Conservation (phyloP, 2,797 vertebrate species). For the Neoniphon sammara region DNA sequence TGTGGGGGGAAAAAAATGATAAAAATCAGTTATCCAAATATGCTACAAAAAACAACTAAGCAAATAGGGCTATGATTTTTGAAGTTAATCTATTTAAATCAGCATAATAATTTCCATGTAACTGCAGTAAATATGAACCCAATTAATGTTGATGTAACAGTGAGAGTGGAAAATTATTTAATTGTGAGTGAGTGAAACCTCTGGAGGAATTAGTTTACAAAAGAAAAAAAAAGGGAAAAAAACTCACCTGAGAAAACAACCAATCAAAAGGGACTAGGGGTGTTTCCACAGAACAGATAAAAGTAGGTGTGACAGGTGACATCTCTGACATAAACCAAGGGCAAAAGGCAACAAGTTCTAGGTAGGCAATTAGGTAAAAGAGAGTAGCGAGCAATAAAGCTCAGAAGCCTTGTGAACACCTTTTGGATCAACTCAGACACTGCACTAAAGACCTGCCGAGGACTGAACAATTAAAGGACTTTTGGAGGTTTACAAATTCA, state of each 20-base stretch:
- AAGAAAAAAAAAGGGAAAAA: slow-evolving; percentile 51
- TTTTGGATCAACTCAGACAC: slow-evolving; percentile 18
- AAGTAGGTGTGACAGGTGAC: slow-evolving; percentile 82
- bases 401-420: slow-evolving; percentile 10
- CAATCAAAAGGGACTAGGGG: slow-evolving; percentile 78
- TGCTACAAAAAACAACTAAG: not conserved
- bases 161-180: slow-evolving; percentile 70
- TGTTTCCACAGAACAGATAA: slow-evolving; percentile 81
- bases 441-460: slow-evolving; percentile 19
- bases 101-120: slow-evolving; percentile 11
- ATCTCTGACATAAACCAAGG: slow-evolving; percentile 79
- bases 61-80: not conserved
- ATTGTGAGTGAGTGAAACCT: slow-evolving; percentile 64
- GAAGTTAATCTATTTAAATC: slow-evolving; percentile 9
- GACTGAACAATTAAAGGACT: slow-evolving; percentile 42
- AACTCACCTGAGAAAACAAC: slow-evolving; percentile 74
- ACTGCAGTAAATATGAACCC: slow-evolving; percentile 14
- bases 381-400: slow-evolving; percentile 39
- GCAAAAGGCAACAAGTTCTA: slow-evolving; percentile 57
- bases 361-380: slow-evolving; percentile 13
- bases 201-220: slow-evolving; percentile 71
- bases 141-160: slow-evolving; percentile 40
- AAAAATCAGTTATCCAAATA: not conserved
- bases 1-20: not conserved
- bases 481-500: slow-evolving; percentile 9